Percentiles rank a stretch among this genome's conserved stretches.
Evolutionary conservation across 2,888 invertebrate genomes (phyloP).

Genomic region (Parasteatoda lunata): DNA sequence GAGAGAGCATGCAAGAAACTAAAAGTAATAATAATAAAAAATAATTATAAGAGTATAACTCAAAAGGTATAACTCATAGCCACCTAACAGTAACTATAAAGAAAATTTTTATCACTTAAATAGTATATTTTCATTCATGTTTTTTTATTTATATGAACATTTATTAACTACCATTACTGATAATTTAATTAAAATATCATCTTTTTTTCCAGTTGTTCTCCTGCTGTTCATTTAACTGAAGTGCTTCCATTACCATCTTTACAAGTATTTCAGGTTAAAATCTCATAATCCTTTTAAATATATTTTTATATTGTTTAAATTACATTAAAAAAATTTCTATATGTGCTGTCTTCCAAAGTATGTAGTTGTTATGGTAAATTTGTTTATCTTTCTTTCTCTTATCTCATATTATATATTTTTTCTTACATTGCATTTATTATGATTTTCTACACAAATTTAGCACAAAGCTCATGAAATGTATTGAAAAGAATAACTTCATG

Average conservation of each 20-base stretch:
- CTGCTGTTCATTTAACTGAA: conserved; percentile 24
- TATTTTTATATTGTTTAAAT: not conserved
- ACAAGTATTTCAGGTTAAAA: conserved; percentile 56
- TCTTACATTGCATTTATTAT: not conserved
- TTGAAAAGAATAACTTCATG: too few species aligned
- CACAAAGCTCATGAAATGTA: too few species aligned
- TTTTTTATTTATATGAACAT: too few species aligned
- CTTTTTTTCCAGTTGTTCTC: conserved; percentile 20
- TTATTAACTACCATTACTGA: too few species aligned
- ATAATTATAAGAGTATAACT: too few species aligned
- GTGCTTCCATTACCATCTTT: conserved; percentile 35
- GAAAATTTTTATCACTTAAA: too few species aligned
- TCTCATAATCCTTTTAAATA: not conserved
- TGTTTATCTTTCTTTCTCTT: not conserved
- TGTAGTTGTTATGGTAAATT: not conserved
- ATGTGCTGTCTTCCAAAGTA: not conserved
- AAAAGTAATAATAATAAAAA: too few species aligned
- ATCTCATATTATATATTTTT: not conserved
- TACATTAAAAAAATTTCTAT: not conserved
- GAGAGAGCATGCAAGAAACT: too few species aligned
- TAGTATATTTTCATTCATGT: too few species aligned
- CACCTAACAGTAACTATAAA: too few species aligned
- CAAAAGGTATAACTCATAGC: too few species aligned
- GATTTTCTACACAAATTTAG: not conserved
- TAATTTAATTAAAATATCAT: too few species aligned